Conservation (phyloP, 1,140 invertebrate genomes). For the Eciton burchellii region DNA sequence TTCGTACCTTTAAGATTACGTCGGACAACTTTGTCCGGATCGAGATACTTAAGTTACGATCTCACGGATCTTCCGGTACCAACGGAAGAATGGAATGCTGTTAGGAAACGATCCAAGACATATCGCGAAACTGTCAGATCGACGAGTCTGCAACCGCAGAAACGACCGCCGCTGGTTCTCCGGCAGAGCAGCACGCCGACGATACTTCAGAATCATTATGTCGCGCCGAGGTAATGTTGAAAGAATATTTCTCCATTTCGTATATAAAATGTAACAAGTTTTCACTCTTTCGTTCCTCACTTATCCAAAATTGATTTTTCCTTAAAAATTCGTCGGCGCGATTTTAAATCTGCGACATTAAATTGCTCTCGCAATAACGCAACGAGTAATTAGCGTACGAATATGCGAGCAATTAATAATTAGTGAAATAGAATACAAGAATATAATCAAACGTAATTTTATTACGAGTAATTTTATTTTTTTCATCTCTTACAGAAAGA, state of each 20-base stretch:
- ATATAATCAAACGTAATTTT: not conserved
- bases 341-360: not conserved
- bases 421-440: conserved; percentile 10
- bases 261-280: not conserved
- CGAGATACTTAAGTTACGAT: conserved; percentile 88
- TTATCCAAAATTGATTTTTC: conserved; percentile 4
- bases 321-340: not conserved
- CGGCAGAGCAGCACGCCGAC: conserved; percentile 77
- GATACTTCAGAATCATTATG: conserved; percentile 71
- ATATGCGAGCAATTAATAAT: too few species aligned
- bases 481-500: conserved; percentile 61
- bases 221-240: conserved; percentile 60
- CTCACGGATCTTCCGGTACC: conserved; percentile 87
- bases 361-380: not conserved
- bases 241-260: not conserved
- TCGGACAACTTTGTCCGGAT: conserved; percentile 85
- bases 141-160: conserved; percentile 79
- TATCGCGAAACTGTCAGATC: conserved; percentile 79
- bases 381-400: not conserved
- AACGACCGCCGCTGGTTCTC: conserved; percentile 73
- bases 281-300: not conserved
- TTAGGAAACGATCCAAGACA: conserved; percentile 77
- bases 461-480: conserved; percentile 17
- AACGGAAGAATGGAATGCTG: conserved; percentile 87
- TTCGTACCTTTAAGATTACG: conserved; percentile 81